Conservation (phyloP, 92 coral and sea anemone species). For the Virgularia gustaviana region DNA sequence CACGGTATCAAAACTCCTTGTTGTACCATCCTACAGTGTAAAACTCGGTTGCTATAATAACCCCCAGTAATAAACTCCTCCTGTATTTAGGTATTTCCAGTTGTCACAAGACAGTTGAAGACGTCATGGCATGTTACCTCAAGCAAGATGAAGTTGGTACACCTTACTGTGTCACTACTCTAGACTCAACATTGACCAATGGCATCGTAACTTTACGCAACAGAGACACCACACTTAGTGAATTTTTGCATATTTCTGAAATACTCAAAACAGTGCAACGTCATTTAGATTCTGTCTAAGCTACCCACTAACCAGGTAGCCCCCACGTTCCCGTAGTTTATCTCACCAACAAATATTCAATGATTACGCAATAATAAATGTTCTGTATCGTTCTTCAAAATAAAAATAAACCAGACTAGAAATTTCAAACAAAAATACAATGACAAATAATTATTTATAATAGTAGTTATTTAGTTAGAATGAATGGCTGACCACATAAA, state of each 20-base stretch:
- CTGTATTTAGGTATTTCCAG: conserved; percentile 69
- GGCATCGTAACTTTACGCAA: conserved; percentile 80
- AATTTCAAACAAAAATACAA: no score
- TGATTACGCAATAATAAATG: no score
- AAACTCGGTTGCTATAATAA: background rate
- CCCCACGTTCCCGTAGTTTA: no score
- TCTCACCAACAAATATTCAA: no score
- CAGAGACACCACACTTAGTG: conserved; percentile 84
- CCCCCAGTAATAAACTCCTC: background rate
- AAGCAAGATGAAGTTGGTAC: conserved; percentile 86
- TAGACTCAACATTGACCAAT: conserved; percentile 68
- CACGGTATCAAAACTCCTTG: no score
- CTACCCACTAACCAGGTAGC: no score
- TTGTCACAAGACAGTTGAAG: conserved; percentile 23
- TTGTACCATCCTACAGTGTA: background rate
- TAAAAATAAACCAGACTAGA: no score
- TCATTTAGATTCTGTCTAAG: conserved; percentile 60
- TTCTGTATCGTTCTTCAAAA: no score
- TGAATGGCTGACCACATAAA: no score
- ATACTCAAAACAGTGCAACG: conserved; percentile 69
- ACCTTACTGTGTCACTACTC: conserved; percentile 77
- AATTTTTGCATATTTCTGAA: conserved; percentile 85
- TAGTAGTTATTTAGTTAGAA: no score
- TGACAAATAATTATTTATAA: no score
- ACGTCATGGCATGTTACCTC: conserved; percentile 51